Evolutionary conservation across 2,797 vertebrate species (phyloP).

Genomic region (Myotis vivesi): DNA sequence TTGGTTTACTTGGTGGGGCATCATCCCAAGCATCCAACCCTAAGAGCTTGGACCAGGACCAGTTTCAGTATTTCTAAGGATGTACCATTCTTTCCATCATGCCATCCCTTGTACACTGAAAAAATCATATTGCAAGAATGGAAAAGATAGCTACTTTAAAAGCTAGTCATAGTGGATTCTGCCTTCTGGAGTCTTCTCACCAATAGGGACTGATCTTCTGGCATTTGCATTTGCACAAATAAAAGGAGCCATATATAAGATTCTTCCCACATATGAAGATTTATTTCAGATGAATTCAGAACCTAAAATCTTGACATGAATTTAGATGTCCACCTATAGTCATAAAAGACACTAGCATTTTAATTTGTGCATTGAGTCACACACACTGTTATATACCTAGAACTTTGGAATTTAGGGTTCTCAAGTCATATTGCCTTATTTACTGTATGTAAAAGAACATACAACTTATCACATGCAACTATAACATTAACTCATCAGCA

Average conservation of each 20-base stretch:
- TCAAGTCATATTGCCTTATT: not conserved
- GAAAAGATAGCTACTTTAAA: not conserved
- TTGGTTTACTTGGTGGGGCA: no score
- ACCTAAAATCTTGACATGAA: not conserved
- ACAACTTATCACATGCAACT: not conserved
- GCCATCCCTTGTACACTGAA: rapidly evolving
- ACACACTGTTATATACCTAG: no score
- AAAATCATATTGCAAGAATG: not conserved
- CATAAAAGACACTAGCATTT: not conserved
- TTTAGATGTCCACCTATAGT: not conserved
- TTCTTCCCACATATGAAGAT: not conserved
- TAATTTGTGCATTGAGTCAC: not conserved
- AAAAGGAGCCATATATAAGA: not conserved
- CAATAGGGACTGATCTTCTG: rapidly evolving
- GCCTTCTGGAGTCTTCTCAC: not conserved
- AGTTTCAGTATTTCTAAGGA: not conserved
- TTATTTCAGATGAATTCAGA: not conserved
- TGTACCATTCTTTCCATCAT: not conserved
- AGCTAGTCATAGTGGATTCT: not conserved
- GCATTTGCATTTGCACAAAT: no score
- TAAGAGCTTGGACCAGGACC: not conserved
- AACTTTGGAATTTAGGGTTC: no score
- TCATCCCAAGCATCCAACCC: no score
- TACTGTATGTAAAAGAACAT: not conserved
- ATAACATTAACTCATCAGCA: not conserved